phyloP scores from a whole-genome alignment of 1,140 invertebrate genomes.

The Zeugodacus cucurbitae region DNA sequence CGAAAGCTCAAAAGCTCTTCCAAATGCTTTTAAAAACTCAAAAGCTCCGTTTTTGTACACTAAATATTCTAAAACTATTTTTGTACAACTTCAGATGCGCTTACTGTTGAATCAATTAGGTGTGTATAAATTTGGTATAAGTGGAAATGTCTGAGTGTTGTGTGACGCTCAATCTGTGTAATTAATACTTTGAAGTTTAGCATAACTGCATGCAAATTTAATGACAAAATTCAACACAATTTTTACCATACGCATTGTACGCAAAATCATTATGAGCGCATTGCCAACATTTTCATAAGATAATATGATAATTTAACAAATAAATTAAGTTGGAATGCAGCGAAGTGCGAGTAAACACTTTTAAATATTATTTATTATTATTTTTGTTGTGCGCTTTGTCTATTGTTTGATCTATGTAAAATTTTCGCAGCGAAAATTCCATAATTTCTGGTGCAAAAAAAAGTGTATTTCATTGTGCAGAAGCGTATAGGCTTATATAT shows the following conservation, averaged over 20 bases:
- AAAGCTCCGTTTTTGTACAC: no score
- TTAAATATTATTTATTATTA: neutral
- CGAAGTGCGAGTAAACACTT: neutral
- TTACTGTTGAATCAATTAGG: neutral
- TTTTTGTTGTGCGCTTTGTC: neutral
- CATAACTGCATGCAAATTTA: slow-evolving; percentile 6
- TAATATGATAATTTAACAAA: neutral
- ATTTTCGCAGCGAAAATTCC: neutral
- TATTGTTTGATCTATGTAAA: neutral
- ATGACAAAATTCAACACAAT: neutral
- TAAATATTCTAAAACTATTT: no score
- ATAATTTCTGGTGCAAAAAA: neutral
- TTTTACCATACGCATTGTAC: neutral
- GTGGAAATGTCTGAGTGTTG: neutral
- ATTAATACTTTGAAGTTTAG: neutral
- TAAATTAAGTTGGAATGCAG: neutral
- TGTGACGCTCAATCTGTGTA: neutral
- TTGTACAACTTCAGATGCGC: no score
- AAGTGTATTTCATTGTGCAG: neutral
- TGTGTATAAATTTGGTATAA: neutral
- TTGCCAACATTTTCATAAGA: neutral
- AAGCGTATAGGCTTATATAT: neutral
- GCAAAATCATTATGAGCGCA: neutral
- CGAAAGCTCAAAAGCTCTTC: no score
- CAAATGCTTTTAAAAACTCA: no score